Evolutionary conservation across 2,113 vertebrate species (phyloP), one percentile per base, ranked within the genome.

Genomic region (Neogobius melanostomus): DNA sequence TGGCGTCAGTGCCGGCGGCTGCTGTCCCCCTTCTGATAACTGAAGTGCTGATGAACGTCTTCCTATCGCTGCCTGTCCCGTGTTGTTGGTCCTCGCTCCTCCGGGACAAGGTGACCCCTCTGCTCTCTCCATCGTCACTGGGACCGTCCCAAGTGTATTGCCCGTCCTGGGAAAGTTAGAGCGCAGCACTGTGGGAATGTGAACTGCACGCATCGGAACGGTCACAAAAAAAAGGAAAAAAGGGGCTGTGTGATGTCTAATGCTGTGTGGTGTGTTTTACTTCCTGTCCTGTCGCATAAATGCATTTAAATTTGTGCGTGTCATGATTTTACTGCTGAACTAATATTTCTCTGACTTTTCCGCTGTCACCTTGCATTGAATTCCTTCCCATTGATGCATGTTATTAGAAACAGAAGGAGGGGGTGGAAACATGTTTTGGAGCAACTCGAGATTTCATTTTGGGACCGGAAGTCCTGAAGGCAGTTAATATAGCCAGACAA

Each of bases 101-200:
- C 4, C 0, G 77, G 87, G 88, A 85, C 49, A n/a, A 69, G 53
- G 72, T 84, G 70, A 86, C 87, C 87, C 83, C 85, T 59, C 14
- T 11, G 15, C 81, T 85, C 66, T 61, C 44, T 69, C 50, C 77
- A 54, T 82, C 82, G 72, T 82, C 79, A 80, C 76, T 74, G 75
- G 81, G 43, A 50, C 36, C 6, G 77, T 87, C 90, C 88, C 90
- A 59, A 81, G 87, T 83, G 89, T 83, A 89, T 89, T 81, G 71
- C 64, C 49, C 57, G 76, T 72, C 89, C 88, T 91, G 90, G 89
- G 90, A 91, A 91, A 90, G 85, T 88, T 90, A 63, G 46, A 76
- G 80, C 71, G 53, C 42, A 77, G 65, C 62, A 84, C 83, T 91
- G 90, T 90, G 90, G 89, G 90, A 91, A 91, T 48, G n/a, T 89